phyloP scores from a whole-genome alignment of 2,797 vertebrate species.

The Babyrousa celebensis region DNA sequence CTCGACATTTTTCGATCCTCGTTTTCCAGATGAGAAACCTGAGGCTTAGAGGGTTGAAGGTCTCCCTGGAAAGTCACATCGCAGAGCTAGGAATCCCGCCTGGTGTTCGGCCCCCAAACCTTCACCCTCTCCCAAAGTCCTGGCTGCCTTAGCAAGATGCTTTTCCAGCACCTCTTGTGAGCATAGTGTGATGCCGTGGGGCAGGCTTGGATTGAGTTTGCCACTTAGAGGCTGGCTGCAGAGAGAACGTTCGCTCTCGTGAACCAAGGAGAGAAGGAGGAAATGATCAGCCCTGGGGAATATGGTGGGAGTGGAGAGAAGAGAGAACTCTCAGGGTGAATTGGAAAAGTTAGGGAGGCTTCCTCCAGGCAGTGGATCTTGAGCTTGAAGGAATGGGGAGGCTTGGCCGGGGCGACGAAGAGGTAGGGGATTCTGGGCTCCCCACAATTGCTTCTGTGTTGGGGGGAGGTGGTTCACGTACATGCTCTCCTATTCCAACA shows the following conservation, averaged over 20 bases:
- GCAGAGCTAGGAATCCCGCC: neutral
- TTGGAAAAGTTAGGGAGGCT: neutral
- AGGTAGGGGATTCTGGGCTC: neutral
- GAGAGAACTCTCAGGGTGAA: neutral
- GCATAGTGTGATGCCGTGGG: neutral
- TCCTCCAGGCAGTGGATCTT: neutral
- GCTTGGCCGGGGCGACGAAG: neutral
- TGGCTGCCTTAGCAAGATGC: neutral
- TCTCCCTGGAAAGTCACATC: conserved; percentile 37
- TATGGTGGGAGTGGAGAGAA: neutral
- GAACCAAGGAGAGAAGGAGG: neutral
- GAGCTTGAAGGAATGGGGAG: neutral
- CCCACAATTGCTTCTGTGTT: neutral
- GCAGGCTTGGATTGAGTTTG: neutral
- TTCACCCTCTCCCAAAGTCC: neutral
- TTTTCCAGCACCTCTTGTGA: neutral
- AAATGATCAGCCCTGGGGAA: neutral
- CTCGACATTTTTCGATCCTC: neutral
- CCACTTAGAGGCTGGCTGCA: neutral
- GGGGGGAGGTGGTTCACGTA: neutral
- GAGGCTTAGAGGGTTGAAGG: neutral
- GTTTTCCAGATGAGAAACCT: neutral
- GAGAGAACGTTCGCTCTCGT: neutral
- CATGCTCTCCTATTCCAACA: neutral
- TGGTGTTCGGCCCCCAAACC: neutral